Evolutionary conservation across 2,888 invertebrate species (phyloP).

Genomic region (Thereva nobilitata): DNA sequence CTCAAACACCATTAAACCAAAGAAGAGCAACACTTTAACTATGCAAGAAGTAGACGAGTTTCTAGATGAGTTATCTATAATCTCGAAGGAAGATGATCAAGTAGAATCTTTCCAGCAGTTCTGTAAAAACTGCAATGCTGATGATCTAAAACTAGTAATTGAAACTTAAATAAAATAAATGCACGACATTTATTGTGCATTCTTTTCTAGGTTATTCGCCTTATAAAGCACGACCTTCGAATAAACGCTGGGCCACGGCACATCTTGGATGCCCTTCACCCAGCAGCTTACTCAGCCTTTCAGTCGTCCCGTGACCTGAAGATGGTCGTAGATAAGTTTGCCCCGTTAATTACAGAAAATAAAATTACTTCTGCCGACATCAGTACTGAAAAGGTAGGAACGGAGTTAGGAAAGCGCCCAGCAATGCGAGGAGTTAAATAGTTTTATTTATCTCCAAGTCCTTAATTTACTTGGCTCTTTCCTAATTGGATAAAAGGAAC

Average conservation of each 20-base stretch:
- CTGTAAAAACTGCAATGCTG: constrained; percentile 73
- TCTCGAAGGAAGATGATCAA: constrained; percentile 89
- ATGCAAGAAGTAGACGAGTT: constrained; percentile 78
- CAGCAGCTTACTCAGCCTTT: constrained; percentile 85
- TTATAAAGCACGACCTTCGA: constrained; percentile 88
- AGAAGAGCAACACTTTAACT: constrained; percentile 70
- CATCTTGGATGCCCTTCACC: constrained; percentile 85
- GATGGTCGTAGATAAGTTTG: constrained; percentile 68
- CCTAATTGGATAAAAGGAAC: constrained; percentile 21
- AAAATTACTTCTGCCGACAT: constrained; percentile 45
- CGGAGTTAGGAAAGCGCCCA: constrained; percentile 22
- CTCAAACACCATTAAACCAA: constrained; percentile 65
- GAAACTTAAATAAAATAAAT: background rate
- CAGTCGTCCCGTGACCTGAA: constrained; percentile 81
- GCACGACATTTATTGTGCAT: constrained; percentile 3
- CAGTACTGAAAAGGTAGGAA: constrained; percentile 48
- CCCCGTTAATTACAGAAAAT: constrained; percentile 31
- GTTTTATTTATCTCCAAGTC: background rate
- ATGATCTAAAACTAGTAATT: constrained; percentile 76
- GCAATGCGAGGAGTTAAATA: background rate
- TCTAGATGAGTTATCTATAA: constrained; percentile 70
- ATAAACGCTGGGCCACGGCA: constrained; percentile 93
- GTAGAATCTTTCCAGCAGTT: constrained; percentile 74
- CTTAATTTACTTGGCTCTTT: constrained; percentile 1
- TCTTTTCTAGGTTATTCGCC: constrained; percentile 66